Evolutionary conservation across 2,888 invertebrate species (phyloP).

Genomic region (Orthosia cruda): DNA sequence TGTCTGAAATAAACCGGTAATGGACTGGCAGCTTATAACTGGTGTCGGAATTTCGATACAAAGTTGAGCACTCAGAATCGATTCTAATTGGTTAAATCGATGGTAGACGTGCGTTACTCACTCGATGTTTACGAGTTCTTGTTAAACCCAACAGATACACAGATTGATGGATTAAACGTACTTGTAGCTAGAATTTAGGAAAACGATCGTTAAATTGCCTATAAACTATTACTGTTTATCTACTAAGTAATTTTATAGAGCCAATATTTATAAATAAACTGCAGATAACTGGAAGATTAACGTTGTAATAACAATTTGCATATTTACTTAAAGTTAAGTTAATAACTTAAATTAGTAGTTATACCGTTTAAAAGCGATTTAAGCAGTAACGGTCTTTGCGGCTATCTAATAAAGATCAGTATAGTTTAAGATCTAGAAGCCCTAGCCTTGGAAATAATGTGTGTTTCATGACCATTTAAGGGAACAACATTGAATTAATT

Average conservation of each 20-base stretch:
- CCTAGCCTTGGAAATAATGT: constrained; percentile 39
- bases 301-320: constrained; percentile 42
- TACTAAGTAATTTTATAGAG: constrained; percentile 70
- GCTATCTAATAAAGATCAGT: constrained; percentile 43
- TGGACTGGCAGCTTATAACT: background rate
- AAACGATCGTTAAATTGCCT: constrained; percentile 68
- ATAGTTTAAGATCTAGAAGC: constrained; percentile 16
- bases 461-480: constrained; percentile 25
- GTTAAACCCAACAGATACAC: constrained; percentile 71
- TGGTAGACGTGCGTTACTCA: constrained; percentile 80
- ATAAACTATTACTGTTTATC: constrained; percentile 63
- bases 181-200: constrained; percentile 72
- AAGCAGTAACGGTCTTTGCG: constrained; percentile 21
- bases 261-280: constrained; percentile 49
- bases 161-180: constrained; percentile 77
- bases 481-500: constrained; percentile 30
- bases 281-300: constrained; percentile 31
- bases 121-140: constrained; percentile 80
- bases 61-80: constrained; percentile 70
- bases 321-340: constrained; percentile 28
- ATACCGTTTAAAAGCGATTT: constrained; percentile 24
- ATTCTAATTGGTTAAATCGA: constrained; percentile 87
- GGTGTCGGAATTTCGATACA: constrained; percentile 50
- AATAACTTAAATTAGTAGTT: constrained; percentile 6
- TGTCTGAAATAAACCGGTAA: constrained; percentile 20